These are phyloP conservation scores for Hyla sarda DNA, from an alignment of 2,113 vertebrate species.

Conservation along the genomic window DNA sequence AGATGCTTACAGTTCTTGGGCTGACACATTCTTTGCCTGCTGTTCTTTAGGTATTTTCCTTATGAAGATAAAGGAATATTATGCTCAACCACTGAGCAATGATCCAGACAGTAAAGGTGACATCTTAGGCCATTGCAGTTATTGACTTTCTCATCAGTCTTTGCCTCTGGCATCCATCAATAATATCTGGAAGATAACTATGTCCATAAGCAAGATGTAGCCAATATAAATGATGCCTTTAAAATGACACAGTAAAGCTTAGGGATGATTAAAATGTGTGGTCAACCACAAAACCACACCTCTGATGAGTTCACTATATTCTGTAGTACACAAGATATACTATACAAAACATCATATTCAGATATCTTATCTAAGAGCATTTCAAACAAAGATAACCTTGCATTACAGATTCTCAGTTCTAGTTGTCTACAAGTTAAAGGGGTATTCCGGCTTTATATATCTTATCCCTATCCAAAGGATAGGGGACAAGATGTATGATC, in stretches of 20 bases:
- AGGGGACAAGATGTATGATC: too few relatives aligned
- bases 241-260: not conserved
- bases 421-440: too few relatives aligned
- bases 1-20: not conserved
- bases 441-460: too few relatives aligned
- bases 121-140: conserved; percentile 35
- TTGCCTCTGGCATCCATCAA: conserved; percentile 34
- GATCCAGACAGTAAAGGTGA: conserved; percentile 39
- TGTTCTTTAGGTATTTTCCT: conserved; percentile 33
- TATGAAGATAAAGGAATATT: conserved; percentile 29
- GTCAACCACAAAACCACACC: conserved; percentile 14
- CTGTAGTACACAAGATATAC: not conserved
- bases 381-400: not conserved
- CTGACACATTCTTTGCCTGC: not conserved
- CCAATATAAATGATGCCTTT: conserved; percentile 21
- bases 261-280: conserved; percentile 7
- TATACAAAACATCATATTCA: not conserved
- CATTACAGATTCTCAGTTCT: not conserved
- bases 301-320: not conserved
- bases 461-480: too few relatives aligned
- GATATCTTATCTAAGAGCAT: not conserved
- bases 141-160: conserved; percentile 32
- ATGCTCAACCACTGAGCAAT: conserved; percentile 1
- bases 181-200: conserved; percentile 24
- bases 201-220: conserved; percentile 14